phyloP scores from a whole-genome alignment of 2,797 vertebrate genomes.

The Semaprochilodus insignis region DNA sequence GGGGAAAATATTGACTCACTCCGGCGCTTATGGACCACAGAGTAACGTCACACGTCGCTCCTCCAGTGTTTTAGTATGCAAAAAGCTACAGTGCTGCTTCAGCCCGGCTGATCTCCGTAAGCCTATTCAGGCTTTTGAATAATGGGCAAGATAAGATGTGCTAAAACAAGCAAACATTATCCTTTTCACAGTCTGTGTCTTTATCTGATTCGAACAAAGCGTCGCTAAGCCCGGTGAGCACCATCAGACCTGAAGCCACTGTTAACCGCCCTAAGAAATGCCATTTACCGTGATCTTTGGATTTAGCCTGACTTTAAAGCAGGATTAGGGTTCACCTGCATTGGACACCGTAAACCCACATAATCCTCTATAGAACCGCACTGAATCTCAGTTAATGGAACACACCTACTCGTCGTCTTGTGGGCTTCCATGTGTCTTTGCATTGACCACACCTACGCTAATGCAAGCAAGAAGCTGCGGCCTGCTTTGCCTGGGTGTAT shows the following conservation, averaged over 20 bases:
- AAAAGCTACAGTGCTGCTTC: not conserved
- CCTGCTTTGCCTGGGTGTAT: not conserved
- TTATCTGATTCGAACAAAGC: constrained; percentile 22
- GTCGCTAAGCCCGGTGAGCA: constrained; percentile 18
- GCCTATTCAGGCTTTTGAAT: constrained; percentile 18
- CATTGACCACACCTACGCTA: constrained; percentile 41
- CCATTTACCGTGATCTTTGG: constrained; percentile 43
- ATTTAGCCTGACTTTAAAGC: constrained; percentile 34
- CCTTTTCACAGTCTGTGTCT: not conserved
- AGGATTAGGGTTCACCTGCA: constrained; percentile 46
- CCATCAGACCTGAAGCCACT: not conserved
- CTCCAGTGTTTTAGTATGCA: not conserved
- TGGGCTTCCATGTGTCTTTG: constrained; percentile 9
- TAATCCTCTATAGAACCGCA: constrained; percentile 42
- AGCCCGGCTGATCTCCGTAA: not conserved
- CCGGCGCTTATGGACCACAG: not conserved
- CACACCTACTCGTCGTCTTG: constrained; percentile 13
- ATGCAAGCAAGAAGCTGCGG: not conserved
- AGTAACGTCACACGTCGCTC: not conserved
- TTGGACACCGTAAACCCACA: constrained; percentile 28
- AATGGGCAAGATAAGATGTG: constrained; percentile 14
- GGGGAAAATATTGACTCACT: not conserved
- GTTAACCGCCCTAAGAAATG: constrained; percentile 36
- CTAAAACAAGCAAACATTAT: constrained; percentile 13
- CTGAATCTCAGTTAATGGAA: constrained; percentile 49